Evolutionary conservation across 2,797 vertebrate species (phyloP).

Genomic region (Galago senegalensis): DNA sequence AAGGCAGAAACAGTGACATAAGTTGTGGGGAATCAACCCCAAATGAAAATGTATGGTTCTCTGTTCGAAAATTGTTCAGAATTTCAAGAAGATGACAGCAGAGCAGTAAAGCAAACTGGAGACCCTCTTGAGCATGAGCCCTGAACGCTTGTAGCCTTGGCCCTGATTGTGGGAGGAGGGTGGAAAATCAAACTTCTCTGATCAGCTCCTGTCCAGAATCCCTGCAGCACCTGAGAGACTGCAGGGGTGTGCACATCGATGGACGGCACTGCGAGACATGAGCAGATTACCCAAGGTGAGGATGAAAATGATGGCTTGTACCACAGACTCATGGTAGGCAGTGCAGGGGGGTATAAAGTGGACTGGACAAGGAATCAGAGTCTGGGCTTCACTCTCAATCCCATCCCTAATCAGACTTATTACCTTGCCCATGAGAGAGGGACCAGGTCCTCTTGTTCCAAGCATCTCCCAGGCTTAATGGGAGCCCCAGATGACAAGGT

Average conservation of each 20-base stretch:
- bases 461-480: background rate
- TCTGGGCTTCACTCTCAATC: background rate
- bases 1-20: background rate
- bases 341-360: too few species aligned
- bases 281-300: background rate
- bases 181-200: background rate
- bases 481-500: background rate
- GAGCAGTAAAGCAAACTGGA: background rate
- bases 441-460: background rate
- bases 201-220: background rate
- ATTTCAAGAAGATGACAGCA: background rate
- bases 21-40: background rate
- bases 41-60: background rate
- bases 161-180: background rate
- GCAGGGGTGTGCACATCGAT: background rate
- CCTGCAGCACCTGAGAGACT: background rate
- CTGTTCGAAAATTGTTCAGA: background rate
- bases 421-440: background rate
- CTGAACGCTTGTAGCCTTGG: fast-evolving
- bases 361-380: background rate
- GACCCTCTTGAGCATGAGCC: background rate
- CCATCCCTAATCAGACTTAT: background rate
- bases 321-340: background rate
- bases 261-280: background rate
- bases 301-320: background rate